Evolutionary conservation across 2,888 invertebrate genomes (phyloP).

Genomic region (Himalopsyche kuldschensis): DNA sequence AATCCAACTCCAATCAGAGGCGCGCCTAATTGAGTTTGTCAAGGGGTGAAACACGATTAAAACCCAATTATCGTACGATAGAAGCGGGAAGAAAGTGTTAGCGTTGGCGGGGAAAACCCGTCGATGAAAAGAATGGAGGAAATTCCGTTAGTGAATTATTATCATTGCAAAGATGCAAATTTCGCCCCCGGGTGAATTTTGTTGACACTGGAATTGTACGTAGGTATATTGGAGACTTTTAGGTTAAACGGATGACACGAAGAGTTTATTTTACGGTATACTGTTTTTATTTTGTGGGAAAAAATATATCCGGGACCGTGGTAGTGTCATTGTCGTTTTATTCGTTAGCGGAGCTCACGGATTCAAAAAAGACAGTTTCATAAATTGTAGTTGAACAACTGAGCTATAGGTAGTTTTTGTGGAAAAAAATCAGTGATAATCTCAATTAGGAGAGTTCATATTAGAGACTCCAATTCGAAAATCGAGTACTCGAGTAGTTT

Average conservation of each 20-base stretch:
- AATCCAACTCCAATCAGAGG: slow-evolving; percentile 35
- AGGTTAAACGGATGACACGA: neutral
- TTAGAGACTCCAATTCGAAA: no score
- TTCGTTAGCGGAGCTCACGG: no score
- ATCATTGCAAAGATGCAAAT: slow-evolving; percentile 33
- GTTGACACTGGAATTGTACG: slow-evolving; percentile 12
- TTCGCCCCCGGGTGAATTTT: slow-evolving; percentile 17
- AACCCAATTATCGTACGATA: slow-evolving; percentile 36
- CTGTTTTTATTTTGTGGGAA: neutral
- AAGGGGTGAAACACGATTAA: slow-evolving; percentile 39
- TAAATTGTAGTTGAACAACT: no score
- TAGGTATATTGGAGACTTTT: neutral
- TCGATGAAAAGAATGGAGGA: slow-evolving; percentile 20
- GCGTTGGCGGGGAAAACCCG: slow-evolving; percentile 23
- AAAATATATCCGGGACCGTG: no score
- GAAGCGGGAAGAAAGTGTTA: slow-evolving; percentile 25
- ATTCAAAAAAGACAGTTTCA: no score
- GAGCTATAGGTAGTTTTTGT: no score
- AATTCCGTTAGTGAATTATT: slow-evolving; percentile 8
- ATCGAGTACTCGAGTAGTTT: no score
- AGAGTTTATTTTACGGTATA: neutral
- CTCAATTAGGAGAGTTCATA: no score
- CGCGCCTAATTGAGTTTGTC: slow-evolving; percentile 40
- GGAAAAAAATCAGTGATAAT: no score
- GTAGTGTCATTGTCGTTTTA: no score